Percentiles rank a stretch among this genome's conserved stretches.
Evolutionary conservation across 2,797 vertebrate genomes (phyloP).

Genomic region (Esox masquinongy): DNA sequence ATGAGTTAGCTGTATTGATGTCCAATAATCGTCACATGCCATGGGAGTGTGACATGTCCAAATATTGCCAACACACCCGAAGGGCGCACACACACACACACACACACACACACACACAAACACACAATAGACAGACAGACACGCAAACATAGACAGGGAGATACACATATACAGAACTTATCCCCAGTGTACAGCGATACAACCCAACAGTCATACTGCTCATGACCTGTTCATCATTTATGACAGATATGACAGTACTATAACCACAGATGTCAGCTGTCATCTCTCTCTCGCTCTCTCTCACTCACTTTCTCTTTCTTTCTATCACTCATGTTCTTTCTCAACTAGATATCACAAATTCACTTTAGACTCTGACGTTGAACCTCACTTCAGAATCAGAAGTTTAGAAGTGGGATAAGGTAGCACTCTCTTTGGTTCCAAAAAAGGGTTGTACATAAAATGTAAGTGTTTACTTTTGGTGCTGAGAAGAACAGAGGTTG

Average conservation of each 20-base stretch:
- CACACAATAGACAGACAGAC: no score
- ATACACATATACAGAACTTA: neutral
- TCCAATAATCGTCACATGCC: constrained; percentile 10
- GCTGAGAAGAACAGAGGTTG: no score
- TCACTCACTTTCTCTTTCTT: constrained; percentile 7
- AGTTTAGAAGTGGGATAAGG: no score
- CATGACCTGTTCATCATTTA: neutral
- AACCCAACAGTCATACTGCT: neutral
- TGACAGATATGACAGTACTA: constrained; percentile 5
- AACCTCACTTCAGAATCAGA: no score
- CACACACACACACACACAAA: neutral
- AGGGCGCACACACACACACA: constrained; percentile 8
- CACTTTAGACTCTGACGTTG: no score
- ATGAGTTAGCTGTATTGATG: constrained; percentile 13
- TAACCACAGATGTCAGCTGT: constrained; percentile 11
- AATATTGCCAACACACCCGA: neutral
- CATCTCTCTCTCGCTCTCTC: constrained; percentile 6
- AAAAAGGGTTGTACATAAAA: no score
- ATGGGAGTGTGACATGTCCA: constrained; percentile 4
- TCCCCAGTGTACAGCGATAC: neutral
- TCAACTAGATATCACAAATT: neutral
- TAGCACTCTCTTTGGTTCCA: no score
- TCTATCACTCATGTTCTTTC: constrained; percentile 1
- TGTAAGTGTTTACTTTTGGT: no score
- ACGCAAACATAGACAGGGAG: neutral